A percentile compares a stretch with the other conserved stretches of the same genome.
These are phyloP conservation scores for Cyphomyrus discorhynchus DNA, from an alignment of 2,113 vertebrate genomes.

Conservation along the genomic window DNA sequence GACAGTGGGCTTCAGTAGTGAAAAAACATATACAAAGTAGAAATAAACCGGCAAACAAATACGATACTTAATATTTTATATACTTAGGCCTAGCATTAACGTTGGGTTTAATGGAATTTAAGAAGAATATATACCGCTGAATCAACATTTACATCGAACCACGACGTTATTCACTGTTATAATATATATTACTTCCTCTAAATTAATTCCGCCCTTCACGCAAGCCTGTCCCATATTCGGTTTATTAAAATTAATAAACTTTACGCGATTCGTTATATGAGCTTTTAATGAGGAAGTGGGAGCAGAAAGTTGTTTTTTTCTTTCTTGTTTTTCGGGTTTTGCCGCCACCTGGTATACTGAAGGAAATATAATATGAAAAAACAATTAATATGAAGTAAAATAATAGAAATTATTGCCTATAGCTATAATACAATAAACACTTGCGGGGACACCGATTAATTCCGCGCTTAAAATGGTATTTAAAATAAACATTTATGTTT, in stretches of 20 bases:
- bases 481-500: background rate
- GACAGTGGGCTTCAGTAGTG: background rate
- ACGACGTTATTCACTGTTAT: background rate
- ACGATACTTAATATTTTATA: background rate
- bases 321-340: background rate
- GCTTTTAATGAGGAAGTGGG: background rate
- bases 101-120: background rate
- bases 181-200: background rate
- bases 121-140: background rate
- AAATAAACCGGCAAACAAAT: background rate
- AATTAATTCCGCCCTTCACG: background rate
- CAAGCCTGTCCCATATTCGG: background rate
- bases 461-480: background rate
- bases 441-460: background rate
- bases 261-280: background rate
- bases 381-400: background rate
- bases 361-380: background rate
- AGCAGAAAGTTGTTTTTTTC: background rate
- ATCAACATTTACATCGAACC: background rate
- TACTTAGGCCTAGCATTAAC: background rate
- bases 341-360: background rate
- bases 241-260: background rate
- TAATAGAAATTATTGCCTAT: background rate
- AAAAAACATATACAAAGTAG: background rate
- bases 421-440: background rate